Conservation (phyloP, 2,113 vertebrate genomes). For the Lanius collurio region DNA sequence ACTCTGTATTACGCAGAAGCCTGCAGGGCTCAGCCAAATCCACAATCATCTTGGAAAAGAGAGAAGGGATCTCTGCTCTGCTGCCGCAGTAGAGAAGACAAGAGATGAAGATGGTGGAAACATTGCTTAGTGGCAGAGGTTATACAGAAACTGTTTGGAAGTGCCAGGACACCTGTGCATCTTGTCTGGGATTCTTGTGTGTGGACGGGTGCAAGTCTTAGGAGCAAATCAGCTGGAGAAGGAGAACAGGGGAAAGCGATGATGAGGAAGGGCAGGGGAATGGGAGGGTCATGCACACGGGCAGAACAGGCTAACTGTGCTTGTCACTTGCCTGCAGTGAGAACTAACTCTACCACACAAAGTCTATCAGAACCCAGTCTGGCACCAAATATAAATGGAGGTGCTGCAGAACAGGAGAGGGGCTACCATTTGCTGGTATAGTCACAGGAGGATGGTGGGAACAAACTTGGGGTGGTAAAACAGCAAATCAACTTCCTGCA, state of each 20-base stretch:
- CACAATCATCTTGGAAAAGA: neutral
- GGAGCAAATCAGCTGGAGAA: neutral
- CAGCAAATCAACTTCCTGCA: neutral
- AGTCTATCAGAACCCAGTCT: neutral
- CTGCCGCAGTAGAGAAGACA: neutral
- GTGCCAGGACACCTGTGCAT: fast-evolving
- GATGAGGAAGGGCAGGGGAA: neutral
- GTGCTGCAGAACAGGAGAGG: neutral
- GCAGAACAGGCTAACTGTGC: neutral
- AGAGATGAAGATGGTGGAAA: neutral
- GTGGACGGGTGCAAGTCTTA: neutral
- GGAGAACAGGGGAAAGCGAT: neutral
- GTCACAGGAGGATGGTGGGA: neutral
- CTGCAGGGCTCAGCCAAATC: neutral
- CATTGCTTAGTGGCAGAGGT: neutral
- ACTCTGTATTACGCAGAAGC: neutral
- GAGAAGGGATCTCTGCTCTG: neutral
- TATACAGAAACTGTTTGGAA: neutral
- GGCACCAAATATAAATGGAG: neutral
- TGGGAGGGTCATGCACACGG: neutral
- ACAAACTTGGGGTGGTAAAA: neutral
- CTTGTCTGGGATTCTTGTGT: neutral
- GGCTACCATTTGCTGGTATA: neutral
- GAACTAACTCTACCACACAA: neutral
- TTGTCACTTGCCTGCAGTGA: neutral